A percentile compares a stretch with the other conserved stretches of the same genome.
phyloP scores from a whole-genome alignment of 2,797 vertebrate species.

The Lacerta agilis region DNA sequence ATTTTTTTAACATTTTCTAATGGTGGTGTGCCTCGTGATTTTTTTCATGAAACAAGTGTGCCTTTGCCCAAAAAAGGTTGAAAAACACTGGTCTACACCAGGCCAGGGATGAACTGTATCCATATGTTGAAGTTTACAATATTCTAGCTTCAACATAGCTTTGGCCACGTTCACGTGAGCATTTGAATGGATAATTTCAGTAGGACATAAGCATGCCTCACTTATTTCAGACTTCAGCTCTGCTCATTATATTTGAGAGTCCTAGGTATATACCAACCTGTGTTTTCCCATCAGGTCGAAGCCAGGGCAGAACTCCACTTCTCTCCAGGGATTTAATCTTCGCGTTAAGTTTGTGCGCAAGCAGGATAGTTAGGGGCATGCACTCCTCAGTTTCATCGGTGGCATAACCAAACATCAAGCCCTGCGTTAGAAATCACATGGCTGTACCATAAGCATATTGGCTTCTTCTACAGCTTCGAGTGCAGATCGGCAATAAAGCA shows the following conservation, averaged over 20 bases:
- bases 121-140: neutral
- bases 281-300: conserved; percentile 52
- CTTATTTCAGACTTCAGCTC: neutral
- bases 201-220: neutral
- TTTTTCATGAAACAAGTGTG: no score
- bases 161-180: no score
- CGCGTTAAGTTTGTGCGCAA: conserved; percentile 79
- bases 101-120: neutral
- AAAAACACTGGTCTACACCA: no score
- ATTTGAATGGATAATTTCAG: neutral
- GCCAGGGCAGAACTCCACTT: conserved; percentile 35
- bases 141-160: neutral
- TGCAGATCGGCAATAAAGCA: neutral
- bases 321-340: conserved; percentile 31
- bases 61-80: no score
- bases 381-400: conserved; percentile 84
- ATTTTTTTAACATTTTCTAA: no score
- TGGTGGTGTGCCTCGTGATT: no score
- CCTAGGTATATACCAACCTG: conserved; percentile 11
- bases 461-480: neutral
- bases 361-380: conserved; percentile 80
- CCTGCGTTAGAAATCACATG: conserved; percentile 23
- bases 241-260: neutral
- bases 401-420: conserved; percentile 85
- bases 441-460: neutral